A percentile compares a stretch with the other conserved stretches of the same genome.
Conservation (phyloP, 2,797 vertebrate species). For the Nothura maculosa region DNA sequence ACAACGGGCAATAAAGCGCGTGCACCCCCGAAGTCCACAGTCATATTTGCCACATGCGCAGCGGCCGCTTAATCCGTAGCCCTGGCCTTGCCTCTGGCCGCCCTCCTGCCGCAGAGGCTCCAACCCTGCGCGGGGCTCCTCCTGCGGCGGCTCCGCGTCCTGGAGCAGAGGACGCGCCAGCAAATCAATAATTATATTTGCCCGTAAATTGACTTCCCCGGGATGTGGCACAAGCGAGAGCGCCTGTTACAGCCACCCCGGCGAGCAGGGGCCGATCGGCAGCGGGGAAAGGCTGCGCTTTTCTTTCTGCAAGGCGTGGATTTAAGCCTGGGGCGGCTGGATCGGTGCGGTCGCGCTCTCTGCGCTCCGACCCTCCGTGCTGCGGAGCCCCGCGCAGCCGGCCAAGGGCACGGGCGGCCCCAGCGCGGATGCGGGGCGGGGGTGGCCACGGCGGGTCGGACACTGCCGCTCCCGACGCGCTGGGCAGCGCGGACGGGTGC, state of each 20-base stretch:
- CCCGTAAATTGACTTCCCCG: constrained; percentile 36
- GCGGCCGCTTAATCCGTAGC: constrained; percentile 73
- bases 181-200: constrained; percentile 57
- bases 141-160: background rate
- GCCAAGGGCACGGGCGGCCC: constrained; percentile 42
- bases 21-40: constrained; percentile 21
- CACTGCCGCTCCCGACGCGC: constrained; percentile 39
- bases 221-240: background rate
- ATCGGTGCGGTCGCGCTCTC: background rate
- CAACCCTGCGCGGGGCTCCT: constrained; percentile 53
- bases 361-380: background rate
- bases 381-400: background rate
- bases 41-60: background rate
- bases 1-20: background rate
- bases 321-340: constrained; percentile 37
- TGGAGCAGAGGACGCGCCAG: constrained; percentile 24
- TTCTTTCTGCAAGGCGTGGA: too few relatives aligned
- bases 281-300: background rate
- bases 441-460: background rate
- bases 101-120: constrained; percentile 4
- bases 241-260: background rate
- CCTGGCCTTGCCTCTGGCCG: constrained; percentile 83
- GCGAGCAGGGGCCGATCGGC: constrained; percentile 46
- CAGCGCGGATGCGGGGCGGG: background rate
- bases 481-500: background rate